Percentiles rank a stretch among this genome's conserved stretches.
These are phyloP conservation scores for Tridacna crocea DNA, from an alignment of 2,888 invertebrate genomes.

Conservation along the genomic window DNA sequence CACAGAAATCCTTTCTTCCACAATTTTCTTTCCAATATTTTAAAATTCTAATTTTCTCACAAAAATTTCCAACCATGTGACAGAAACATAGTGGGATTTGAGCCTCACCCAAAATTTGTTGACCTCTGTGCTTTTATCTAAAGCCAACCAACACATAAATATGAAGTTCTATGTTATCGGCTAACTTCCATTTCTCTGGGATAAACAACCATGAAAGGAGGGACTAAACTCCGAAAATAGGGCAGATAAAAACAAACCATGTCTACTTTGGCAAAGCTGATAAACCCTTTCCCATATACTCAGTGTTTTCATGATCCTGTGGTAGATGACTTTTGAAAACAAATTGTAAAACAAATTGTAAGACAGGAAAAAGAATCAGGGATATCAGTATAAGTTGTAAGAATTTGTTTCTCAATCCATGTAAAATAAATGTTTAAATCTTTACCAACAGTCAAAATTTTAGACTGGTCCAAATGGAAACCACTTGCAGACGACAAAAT, in stretches of 20 bases:
- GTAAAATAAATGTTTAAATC: no score
- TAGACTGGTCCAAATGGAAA: no score
- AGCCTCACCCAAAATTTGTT: constrained; percentile 16
- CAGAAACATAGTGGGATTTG: background rate
- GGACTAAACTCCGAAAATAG: constrained; percentile 1
- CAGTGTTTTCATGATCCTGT: background rate
- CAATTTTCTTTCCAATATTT: no score
- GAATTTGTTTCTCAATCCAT: no score
- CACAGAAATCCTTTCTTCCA: background rate
- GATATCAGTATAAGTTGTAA: no score
- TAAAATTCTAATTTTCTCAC: no score
- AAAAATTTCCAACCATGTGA: no score
- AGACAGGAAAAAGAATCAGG: no score
- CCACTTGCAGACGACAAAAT: no score
- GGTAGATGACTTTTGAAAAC: background rate
- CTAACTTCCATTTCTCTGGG: constrained; percentile 29
- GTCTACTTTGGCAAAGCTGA: background rate
- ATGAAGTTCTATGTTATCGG: constrained; percentile 38
- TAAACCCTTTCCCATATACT: background rate
- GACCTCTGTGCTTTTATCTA: constrained; percentile 19
- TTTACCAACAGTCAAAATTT: no score
- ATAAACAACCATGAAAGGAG: constrained; percentile 7
- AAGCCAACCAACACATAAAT: constrained; percentile 10
- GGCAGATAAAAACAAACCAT: background rate
- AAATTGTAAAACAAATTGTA: no score